Conservation (phyloP, 2,113 vertebrate genomes). For the Alectura lathami region DNA sequence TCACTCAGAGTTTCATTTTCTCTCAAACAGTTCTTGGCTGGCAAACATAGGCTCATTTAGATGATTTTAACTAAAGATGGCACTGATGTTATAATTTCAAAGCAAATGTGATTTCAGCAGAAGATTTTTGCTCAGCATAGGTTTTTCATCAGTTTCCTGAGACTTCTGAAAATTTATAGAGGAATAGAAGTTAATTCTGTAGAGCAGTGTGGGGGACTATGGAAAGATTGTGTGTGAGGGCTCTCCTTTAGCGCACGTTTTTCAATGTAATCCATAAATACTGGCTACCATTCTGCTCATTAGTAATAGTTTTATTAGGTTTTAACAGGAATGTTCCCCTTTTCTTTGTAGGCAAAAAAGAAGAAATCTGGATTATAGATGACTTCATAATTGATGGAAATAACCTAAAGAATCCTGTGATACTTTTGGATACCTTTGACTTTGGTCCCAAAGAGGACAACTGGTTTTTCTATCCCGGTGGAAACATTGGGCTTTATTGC, state of each 20-base stretch:
- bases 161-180: not conserved
- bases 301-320: not conserved
- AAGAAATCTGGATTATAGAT: constrained; percentile 98
- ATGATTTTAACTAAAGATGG: not conserved
- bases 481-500: constrained; percentile 95
- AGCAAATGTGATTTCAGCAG: not conserved
- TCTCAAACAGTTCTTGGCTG: not conserved
- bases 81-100: not conserved
- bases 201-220: not conserved
- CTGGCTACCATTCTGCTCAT: not conserved
- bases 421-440: constrained; percentile 93
- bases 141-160: not conserved
- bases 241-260: not conserved
- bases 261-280: not conserved
- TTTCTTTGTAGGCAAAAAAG: constrained; percentile 89
- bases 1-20: not conserved
- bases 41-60: not conserved
- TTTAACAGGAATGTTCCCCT: constrained; percentile 26
- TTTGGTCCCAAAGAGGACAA: constrained; percentile 90
- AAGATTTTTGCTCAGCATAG: not conserved
- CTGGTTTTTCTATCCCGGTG: constrained; percentile 97
- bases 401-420: constrained; percentile 84
- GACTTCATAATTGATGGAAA: constrained; percentile 96
- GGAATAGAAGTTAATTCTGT: not conserved
- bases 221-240: not conserved